These are phyloP conservation scores for Melieria crassipennis DNA, from an alignment of 2,888 invertebrate genomes.

Conservation along the genomic window DNA sequence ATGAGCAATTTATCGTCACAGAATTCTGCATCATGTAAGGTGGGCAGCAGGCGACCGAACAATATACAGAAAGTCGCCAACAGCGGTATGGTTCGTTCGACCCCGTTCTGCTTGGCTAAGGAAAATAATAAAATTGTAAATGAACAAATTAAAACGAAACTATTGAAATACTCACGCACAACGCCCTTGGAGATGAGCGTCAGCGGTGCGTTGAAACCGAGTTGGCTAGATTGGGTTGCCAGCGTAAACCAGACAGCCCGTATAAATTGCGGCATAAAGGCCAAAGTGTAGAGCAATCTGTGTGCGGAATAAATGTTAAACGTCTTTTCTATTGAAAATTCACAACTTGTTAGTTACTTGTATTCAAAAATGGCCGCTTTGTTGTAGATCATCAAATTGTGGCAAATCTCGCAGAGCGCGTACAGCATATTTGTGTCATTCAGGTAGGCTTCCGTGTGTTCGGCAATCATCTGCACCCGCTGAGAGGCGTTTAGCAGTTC, in stretches of 20 bases:
- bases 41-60: constrained; percentile 81
- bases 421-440: constrained; percentile 70
- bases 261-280: constrained; percentile 81
- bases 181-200: constrained; percentile 65
- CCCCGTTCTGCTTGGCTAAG: constrained; percentile 70
- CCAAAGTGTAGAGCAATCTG: constrained; percentile 80
- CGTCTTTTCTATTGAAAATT: not conserved
- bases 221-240: constrained; percentile 61
- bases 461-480: constrained; percentile 68
- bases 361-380: constrained; percentile 85
- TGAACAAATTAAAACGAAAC: not conserved
- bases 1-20: constrained; percentile 67
- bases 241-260: constrained; percentile 77
- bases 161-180: constrained; percentile 59
- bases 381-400: constrained; percentile 83
- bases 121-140: constrained; percentile 1
- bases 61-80: constrained; percentile 86
- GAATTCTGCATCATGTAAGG: constrained; percentile 88
- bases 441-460: constrained; percentile 62
- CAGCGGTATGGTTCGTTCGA: constrained; percentile 75
- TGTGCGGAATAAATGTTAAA: not conserved
- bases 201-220: constrained; percentile 64
- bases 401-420: constrained; percentile 80
- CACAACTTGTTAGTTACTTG: constrained; percentile 70
- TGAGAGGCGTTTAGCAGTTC: constrained; percentile 74